Conservation (phyloP, 2,888 invertebrate genomes). For the Flexamia atlantica region DNA sequence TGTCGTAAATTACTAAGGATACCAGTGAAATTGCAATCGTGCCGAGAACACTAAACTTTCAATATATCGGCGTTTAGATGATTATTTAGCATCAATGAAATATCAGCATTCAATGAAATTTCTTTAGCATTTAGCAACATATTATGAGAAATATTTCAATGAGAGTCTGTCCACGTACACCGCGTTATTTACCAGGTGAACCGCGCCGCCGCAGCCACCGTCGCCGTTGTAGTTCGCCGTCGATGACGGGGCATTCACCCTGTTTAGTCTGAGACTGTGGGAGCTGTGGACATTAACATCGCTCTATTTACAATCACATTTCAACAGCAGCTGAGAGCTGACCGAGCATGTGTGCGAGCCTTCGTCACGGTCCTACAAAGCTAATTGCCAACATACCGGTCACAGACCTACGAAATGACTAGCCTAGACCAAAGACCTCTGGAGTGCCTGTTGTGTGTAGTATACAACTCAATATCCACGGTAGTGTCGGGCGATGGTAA, state of each 20-base stretch:
- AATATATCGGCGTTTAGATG: too few species aligned
- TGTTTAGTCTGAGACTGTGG: conserved; percentile 52
- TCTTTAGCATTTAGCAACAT: too few species aligned
- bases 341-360: conserved; percentile 39
- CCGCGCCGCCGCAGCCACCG: neutral
- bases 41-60: too few species aligned
- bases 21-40: too few species aligned
- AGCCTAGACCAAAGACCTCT: conserved; percentile 52
- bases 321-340: conserved; percentile 47
- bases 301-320: conserved; percentile 50
- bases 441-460: conserved; percentile 30
- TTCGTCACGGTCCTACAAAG: conserved; percentile 55
- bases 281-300: conserved; percentile 43
- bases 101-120: too few species aligned
- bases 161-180: too few species aligned
- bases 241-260: conserved; percentile 38
- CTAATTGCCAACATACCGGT: conserved; percentile 54
- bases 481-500: neutral
- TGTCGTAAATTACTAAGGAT: too few species aligned
- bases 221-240: neutral
- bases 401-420: conserved; percentile 53
- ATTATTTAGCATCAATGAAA: too few species aligned
- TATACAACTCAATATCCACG: conserved; percentile 26
- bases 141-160: too few species aligned
- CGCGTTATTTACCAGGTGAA: too few species aligned